Evolutionary conservation across 2,797 vertebrate genomes (phyloP).

Genomic region (Sparidentex hasta): DNA sequence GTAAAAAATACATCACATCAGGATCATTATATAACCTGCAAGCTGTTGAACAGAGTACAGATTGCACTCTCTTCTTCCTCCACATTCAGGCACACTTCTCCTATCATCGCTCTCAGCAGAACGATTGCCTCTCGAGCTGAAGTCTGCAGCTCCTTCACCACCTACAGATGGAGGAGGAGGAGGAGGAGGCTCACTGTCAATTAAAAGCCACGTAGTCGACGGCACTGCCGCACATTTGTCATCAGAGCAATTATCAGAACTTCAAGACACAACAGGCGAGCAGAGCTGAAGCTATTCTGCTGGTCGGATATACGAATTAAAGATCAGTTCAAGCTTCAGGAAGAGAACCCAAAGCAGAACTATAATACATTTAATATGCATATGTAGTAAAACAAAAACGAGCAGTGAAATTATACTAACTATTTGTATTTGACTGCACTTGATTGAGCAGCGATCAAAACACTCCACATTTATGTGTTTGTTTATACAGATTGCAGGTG

Average conservation of each 20-base stretch:
- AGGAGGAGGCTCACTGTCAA: neutral
- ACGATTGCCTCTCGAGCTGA: conserved; percentile 91
- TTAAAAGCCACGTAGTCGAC: neutral
- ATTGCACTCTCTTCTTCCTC: conserved; percentile 93
- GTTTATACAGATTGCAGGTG: conserved; percentile 13
- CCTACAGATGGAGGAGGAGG: conserved; percentile 56
- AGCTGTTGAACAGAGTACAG: conserved; percentile 90
- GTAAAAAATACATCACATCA: neutral
- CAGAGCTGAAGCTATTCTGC: neutral
- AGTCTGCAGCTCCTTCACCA: conserved; percentile 84
- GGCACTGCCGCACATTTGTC: neutral
- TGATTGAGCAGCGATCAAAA: neutral
- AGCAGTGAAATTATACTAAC: neutral
- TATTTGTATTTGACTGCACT: neutral
- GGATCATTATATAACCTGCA: conserved; percentile 78
- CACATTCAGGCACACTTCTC: conserved; percentile 93
- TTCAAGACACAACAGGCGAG: neutral
- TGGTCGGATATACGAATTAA: neutral
- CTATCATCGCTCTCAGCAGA: conserved; percentile 93
- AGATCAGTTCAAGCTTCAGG: neutral
- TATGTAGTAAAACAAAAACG: too few relatives aligned
- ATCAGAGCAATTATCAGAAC: neutral
- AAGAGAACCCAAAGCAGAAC: neutral
- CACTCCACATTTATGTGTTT: conserved; percentile 2
- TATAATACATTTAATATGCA: too few relatives aligned